Percentiles rank a stretch among this genome's conserved stretches.
Conservation (phyloP, 2,113 vertebrate genomes). For the Rhynchopsitta pachyrhyncha region DNA sequence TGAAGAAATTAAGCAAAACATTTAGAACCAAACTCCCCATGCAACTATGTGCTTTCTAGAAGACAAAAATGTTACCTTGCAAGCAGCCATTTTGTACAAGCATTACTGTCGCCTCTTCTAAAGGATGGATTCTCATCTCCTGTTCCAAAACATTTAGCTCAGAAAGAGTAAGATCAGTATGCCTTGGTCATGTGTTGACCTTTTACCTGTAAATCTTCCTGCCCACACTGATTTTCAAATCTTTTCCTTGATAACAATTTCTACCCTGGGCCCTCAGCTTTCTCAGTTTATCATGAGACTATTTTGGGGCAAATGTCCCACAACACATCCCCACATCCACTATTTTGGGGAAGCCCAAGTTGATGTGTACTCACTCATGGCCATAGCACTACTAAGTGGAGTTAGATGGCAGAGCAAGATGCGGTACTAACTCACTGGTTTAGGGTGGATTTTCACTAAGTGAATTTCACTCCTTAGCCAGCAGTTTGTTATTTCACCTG, state of each 20-base stretch:
- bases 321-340: background rate
- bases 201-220: background rate
- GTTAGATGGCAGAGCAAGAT: background rate
- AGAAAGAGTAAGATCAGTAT: background rate
- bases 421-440: background rate
- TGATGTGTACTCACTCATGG: rapidly evolving
- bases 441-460: background rate
- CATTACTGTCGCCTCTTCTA: background rate
- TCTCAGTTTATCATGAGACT: background rate
- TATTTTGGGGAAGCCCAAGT: background rate
- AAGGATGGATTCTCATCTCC: background rate
- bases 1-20: background rate
- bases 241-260: background rate
- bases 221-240: background rate
- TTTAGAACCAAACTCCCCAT: background rate
- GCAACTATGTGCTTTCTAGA: background rate
- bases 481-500: background rate
- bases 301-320: background rate
- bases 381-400: background rate
- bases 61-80: background rate
- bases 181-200: background rate
- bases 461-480: background rate
- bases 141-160: background rate
- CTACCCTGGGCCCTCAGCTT: background rate
- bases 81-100: background rate